phyloP scores from a whole-genome alignment of 1,140 invertebrate genomes.

The Orius laevigatus region DNA sequence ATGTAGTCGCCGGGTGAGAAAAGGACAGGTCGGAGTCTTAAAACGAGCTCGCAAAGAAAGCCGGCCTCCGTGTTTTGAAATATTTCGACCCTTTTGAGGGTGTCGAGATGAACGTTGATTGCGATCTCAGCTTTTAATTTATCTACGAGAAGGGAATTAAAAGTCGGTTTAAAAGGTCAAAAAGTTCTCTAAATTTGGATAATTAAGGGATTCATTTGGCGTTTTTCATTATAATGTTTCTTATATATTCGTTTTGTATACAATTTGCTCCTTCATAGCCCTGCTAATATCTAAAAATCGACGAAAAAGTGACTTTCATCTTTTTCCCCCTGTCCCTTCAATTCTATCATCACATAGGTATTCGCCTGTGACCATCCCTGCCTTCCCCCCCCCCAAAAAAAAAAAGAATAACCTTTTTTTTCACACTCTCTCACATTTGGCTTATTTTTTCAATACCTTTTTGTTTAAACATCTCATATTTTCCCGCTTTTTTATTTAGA shows the following conservation, averaged over 20 bases:
- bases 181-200: background rate
- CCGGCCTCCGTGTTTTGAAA: slow-evolving; percentile 98
- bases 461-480: too few relatives aligned
- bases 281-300: too few relatives aligned
- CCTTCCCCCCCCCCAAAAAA: background rate
- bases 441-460: background rate
- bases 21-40: slow-evolving; percentile 81
- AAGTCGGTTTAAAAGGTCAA: slow-evolving; percentile 1
- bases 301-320: too few relatives aligned
- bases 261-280: too few relatives aligned
- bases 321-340: too few relatives aligned
- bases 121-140: slow-evolving; percentile 97
- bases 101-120: slow-evolving; percentile 97
- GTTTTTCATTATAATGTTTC: background rate
- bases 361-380: too few relatives aligned
- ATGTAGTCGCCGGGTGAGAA: slow-evolving; percentile 98
- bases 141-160: slow-evolving; percentile 37
- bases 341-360: too few relatives aligned
- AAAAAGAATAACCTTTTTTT: background rate
- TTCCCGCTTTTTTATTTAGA: background rate
- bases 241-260: background rate
- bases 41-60: slow-evolving; percentile 91
- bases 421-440: background rate
- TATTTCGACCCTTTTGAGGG: slow-evolving; percentile 92
- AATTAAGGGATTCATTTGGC: background rate